Percentiles rank a stretch among this genome's conserved stretches.
phyloP scores from a whole-genome alignment of 1,140 invertebrate genomes.

The Pseudoatta argentina region DNA sequence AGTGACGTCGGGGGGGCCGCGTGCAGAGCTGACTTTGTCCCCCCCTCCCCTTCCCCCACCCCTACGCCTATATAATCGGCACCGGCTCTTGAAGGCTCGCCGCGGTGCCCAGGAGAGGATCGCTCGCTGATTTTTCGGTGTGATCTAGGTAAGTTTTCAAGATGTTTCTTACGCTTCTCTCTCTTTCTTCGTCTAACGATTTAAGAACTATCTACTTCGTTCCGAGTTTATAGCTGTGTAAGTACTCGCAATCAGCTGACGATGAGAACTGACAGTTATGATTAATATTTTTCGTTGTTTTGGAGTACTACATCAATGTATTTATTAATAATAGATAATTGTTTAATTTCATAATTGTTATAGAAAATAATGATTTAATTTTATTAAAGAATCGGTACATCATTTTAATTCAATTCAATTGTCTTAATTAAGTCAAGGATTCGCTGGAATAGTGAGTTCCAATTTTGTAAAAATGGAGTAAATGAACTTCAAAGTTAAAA shows the following conservation, averaged over 20 bases:
- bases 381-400: no score
- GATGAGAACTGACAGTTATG: not conserved
- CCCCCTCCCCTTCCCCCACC: slow-evolving; percentile 74
- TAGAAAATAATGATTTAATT: no score
- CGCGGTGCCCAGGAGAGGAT: slow-evolving; percentile 34
- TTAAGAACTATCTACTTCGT: not conserved
- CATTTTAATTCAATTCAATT: no score
- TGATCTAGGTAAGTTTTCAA: slow-evolving; percentile 75
- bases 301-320: not conserved
- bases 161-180: not conserved
- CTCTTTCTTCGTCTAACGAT: not conserved
- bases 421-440: no score
- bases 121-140: slow-evolving; percentile 65
- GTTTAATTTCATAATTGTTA: no score
- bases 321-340: not conserved
- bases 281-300: slow-evolving; percentile 9
- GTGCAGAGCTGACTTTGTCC: slow-evolving; percentile 75
- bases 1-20: slow-evolving; percentile 76
- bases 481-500: no score
- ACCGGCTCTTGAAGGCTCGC: slow-evolving; percentile 41
- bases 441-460: no score
- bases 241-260: not conserved
- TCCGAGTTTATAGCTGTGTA: not conserved
- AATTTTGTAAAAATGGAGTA: no score
- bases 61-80: slow-evolving; percentile 55